Evolutionary conservation across 1,140 invertebrate species (phyloP).

Genomic region (Drosophila sp.): DNA sequence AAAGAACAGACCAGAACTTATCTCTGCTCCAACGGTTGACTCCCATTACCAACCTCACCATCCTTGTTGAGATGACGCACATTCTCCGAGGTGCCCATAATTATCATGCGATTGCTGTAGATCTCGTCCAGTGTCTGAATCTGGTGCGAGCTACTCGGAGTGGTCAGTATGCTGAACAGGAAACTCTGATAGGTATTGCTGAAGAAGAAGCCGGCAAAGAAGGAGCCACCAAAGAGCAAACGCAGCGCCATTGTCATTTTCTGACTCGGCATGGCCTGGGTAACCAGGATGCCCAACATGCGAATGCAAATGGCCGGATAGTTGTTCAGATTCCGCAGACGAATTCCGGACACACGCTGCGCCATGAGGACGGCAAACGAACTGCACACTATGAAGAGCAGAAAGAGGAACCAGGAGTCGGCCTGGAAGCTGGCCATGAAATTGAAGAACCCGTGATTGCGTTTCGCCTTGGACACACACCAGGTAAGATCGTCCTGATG

Average conservation of each 20-base stretch:
- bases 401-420: constrained; percentile 39
- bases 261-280: constrained; percentile 50
- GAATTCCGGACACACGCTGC: constrained; percentile 40
- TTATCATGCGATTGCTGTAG: constrained; percentile 63
- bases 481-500: constrained; percentile 79
- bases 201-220: constrained; percentile 68
- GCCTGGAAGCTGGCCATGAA: constrained; percentile 66
- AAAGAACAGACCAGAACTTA: not conserved
- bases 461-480: constrained; percentile 72
- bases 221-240: constrained; percentile 48
- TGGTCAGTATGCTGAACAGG: constrained; percentile 76
- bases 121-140: constrained; percentile 66
- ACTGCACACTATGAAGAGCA: constrained; percentile 51
- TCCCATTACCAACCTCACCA: constrained; percentile 55
- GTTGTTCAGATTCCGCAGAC: constrained; percentile 25
- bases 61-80: constrained; percentile 74
- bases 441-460: constrained; percentile 66
- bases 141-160: constrained; percentile 59
- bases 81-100: constrained; percentile 73
- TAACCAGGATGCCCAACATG: constrained; percentile 61
- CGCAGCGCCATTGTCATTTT: constrained; percentile 38
- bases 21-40: not conserved
- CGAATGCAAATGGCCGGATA: constrained; percentile 54
- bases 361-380: constrained; percentile 53
- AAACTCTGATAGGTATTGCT: constrained; percentile 77